Conservation (phyloP, 2,797 vertebrate genomes). For the Cirrhinus molitorella region DNA sequence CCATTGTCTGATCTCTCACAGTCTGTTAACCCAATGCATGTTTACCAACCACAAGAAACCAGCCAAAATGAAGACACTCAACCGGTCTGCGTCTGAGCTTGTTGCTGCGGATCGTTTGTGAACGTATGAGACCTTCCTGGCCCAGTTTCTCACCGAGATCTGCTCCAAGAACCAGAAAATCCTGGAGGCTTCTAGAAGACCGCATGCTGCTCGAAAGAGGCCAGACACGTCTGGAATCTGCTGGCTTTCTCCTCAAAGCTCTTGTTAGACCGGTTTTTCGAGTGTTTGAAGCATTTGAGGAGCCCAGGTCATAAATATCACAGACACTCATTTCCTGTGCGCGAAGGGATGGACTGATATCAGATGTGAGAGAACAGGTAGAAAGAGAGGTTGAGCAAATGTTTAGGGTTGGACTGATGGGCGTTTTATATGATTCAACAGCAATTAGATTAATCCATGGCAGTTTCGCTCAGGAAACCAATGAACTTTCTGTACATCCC, state of each 20-base stretch:
- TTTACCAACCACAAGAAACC: slow-evolving; percentile 27
- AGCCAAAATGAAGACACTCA: neutral
- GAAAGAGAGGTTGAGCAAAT: neutral
- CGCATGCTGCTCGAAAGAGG: neutral
- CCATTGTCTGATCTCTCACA: slow-evolving; percentile 20
- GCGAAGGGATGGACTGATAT: neutral
- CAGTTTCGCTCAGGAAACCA: neutral
- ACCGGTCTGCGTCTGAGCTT: too few species aligned
- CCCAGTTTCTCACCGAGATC: slow-evolving; percentile 37
- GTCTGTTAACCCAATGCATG: slow-evolving; percentile 19
- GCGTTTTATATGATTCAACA: neutral
- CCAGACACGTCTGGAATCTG: slow-evolving; percentile 22
- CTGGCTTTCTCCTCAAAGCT: neutral
- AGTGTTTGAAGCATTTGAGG: neutral
- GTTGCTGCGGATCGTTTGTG: slow-evolving; percentile 7
- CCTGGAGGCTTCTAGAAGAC: neutral
- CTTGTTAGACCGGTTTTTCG: slow-evolving; percentile 44
- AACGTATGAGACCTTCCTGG: slow-evolving; percentile 20
- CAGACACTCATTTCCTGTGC: slow-evolving; percentile 38
- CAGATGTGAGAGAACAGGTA: neutral
- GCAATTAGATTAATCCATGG: neutral
- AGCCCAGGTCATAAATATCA: neutral
- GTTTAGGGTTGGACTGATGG: neutral
- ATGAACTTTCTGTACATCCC: neutral
- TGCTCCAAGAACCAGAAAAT: slow-evolving; percentile 25